Evolutionary conservation across 2,888 invertebrate genomes (phyloP), one percentile per base, ranked within the genome.

Genomic region (Watsonalla binaria): DNA sequence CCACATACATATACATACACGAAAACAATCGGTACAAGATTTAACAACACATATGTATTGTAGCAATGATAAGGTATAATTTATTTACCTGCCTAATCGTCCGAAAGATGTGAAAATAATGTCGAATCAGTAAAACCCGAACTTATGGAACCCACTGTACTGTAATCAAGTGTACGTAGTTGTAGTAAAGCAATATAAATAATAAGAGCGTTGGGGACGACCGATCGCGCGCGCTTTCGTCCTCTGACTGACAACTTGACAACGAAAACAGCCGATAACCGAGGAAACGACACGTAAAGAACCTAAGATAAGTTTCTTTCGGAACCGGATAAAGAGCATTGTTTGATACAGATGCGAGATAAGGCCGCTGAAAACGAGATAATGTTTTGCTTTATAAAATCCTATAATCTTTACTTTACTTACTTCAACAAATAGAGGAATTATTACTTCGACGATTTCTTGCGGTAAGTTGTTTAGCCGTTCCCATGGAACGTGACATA

Each of bases 231-330:
- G 66, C 75, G 75, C 66, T 66, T 65, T 66, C 72, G 72, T 72
- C 63, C 61, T 76, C 74, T 64, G 72, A 82, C 83, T 83, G 81
- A 81, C 78, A 74, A 74, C 76, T 83, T 83, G 81, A 81, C 78
- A 74, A 74, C 76, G 60, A 77, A 83, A 82, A 82, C 78, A 82
- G 74, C 74, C 66, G 76, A 80, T 80, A 82, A 77, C 70, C 58
- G 65, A 70, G 73, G 71, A 80, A 80, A 78, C 74, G 34, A 58
- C 58, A 60, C 62, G 24, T 24, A 24, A 24, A 24, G n/a, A n/a
- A n/a, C n/a, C 63, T 62, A 65, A 70, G 68, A 76, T 74, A 72
- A 66, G 69, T 74, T 67, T 70, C 62, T 62, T 53, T 61, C 56
- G 58, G 59, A 67, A 68, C 65, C 56, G 53, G 59, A 70, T 67